A percentile compares a stretch with the other conserved stretches of the same genome.
Evolutionary conservation across 2,888 invertebrate species (phyloP).

Genomic region (Ectemnius continuus): DNA sequence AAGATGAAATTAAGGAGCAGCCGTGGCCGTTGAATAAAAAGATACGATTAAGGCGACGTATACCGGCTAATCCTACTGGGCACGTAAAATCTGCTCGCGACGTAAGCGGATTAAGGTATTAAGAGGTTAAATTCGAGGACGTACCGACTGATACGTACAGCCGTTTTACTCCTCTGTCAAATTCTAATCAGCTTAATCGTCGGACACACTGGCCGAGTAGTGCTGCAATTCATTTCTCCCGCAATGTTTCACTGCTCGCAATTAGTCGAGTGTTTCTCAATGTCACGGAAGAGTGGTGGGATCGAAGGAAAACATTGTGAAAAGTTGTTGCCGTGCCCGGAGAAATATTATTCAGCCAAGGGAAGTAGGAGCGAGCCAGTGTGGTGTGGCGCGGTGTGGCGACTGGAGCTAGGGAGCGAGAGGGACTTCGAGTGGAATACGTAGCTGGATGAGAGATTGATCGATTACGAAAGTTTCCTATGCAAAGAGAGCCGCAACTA

Average conservation of each 20-base stretch:
- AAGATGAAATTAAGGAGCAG: conserved; percentile 46
- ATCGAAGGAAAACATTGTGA: neutral
- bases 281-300: neutral
- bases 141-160: conserved; percentile 45
- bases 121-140: conserved; percentile 58
- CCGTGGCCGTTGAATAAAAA: conserved; percentile 31
- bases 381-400: neutral
- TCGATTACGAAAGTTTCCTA: conserved; percentile 58
- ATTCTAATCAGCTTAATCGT: conserved; percentile 41
- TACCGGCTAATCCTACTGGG: conserved; percentile 50
- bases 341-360: neutral
- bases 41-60: conserved; percentile 46
- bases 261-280: neutral
- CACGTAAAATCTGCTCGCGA: conserved; percentile 56
- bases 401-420: too few species aligned
- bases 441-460: conserved; percentile 57
- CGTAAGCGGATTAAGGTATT: conserved; percentile 60
- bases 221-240: too few species aligned
- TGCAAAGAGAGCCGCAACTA: conserved; percentile 42
- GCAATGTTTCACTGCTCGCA: too few species aligned
- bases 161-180: conserved; percentile 30
- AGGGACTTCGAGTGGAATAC: conserved; percentile 12
- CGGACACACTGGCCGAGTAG: conserved; percentile 12
- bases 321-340: neutral
- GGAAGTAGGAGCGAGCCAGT: neutral